Evolutionary conservation across 2,888 invertebrate species (phyloP).

Genomic region (Clostera curtula): DNA sequence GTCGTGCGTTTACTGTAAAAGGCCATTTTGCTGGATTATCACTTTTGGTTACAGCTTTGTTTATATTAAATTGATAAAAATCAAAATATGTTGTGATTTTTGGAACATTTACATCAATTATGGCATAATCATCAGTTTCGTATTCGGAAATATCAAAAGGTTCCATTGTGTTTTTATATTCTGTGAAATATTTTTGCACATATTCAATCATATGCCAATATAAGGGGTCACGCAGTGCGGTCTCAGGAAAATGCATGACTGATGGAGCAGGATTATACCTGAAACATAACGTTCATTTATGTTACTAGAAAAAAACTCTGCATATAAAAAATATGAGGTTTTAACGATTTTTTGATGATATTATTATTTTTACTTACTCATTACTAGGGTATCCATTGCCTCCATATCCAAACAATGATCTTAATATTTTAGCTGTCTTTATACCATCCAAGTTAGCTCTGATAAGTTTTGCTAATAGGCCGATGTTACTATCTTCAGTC

Average conservation of each 20-base stretch:
- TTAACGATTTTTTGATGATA: neutral
- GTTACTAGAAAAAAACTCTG: neutral
- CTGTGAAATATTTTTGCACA: slow-evolving; percentile 43
- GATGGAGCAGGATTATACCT: slow-evolving; percentile 62
- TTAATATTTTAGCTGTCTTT: slow-evolving; percentile 43
- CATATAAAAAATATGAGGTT: neutral
- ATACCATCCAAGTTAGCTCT: slow-evolving; percentile 52
- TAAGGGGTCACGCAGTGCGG: slow-evolving; percentile 51
- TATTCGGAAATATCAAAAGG: slow-evolving; percentile 41
- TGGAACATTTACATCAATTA: slow-evolving; percentile 33
- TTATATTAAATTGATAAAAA: slow-evolving; percentile 43
- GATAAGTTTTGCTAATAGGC: slow-evolving; percentile 49
- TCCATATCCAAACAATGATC: slow-evolving; percentile 52
- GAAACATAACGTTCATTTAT: slow-evolving; percentile 16
- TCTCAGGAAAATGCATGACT: slow-evolving; percentile 54
- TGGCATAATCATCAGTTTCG: slow-evolving; percentile 37
- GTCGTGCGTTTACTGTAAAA: slow-evolving; percentile 37
- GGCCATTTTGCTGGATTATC: slow-evolving; percentile 17
- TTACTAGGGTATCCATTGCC: slow-evolving; percentile 36
- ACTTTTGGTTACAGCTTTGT: slow-evolving; percentile 30
- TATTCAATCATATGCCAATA: slow-evolving; percentile 52
- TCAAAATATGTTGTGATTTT: slow-evolving; percentile 50
- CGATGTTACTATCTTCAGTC: slow-evolving; percentile 49
- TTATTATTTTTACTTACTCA: slow-evolving; percentile 32
- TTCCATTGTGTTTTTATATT: slow-evolving; percentile 39